Conservation (phyloP, 2,888 invertebrate species). For the Macaria notata region DNA sequence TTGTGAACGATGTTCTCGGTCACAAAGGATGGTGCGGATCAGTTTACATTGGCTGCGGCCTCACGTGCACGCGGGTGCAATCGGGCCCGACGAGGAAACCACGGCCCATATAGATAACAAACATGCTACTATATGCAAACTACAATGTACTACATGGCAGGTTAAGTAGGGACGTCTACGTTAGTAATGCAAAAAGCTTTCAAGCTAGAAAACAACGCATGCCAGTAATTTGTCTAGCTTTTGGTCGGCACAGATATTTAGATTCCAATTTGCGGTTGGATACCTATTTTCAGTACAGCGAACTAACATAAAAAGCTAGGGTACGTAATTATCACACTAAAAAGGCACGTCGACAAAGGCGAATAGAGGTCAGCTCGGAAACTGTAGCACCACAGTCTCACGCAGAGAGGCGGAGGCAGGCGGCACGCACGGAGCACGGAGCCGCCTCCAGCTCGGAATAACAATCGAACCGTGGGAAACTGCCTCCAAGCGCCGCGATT, state of each 20-base stretch:
- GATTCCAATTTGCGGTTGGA: too few relatives aligned
- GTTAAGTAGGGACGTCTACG: too few relatives aligned
- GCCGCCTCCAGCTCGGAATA: constrained; percentile 60
- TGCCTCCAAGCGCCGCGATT: constrained; percentile 59
- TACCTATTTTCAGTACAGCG: too few relatives aligned
- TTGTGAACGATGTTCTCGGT: constrained; percentile 16
- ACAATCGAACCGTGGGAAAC: constrained; percentile 77
- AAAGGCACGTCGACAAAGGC: constrained; percentile 11
- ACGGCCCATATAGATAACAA: constrained; percentile 74
- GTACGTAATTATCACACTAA: background rate
- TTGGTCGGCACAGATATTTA: too few relatives aligned
- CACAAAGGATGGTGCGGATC: constrained; percentile 26
- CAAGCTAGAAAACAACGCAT: too few relatives aligned
- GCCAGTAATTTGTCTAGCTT: too few relatives aligned
- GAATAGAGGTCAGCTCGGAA: constrained; percentile 43
- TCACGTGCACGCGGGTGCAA: constrained; percentile 45
- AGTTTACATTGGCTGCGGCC: constrained; percentile 21
- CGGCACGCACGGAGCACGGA: constrained; percentile 60
- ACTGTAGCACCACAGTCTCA: constrained; percentile 52
- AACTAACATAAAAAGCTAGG: too few relatives aligned
- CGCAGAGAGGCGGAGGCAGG: constrained; percentile 39
- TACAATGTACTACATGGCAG: constrained; percentile 25
- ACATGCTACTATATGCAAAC: constrained; percentile 48
- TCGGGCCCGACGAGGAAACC: constrained; percentile 66
- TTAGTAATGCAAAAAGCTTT: too few relatives aligned